These are phyloP conservation scores for Melanostigma gelatinosum DNA, from an alignment of 2,113 vertebrate species.

Conservation along the genomic window DNA sequence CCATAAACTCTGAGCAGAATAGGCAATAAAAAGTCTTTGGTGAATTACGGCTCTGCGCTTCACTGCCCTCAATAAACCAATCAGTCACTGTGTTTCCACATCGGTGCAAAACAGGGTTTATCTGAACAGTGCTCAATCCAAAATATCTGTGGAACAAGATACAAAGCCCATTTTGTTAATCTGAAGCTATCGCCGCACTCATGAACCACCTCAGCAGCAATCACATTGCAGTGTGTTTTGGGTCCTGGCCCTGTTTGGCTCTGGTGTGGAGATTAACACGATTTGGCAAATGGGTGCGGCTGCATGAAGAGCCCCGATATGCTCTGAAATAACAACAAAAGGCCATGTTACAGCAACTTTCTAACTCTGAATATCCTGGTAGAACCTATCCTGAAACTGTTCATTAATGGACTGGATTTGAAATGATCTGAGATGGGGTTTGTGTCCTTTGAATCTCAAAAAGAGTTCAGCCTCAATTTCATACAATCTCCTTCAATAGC, in stretches of 20 bases:
- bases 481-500: neutral
- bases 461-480: neutral
- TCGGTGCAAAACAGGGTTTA: neutral
- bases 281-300: conserved; percentile 2
- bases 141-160: conserved; percentile 30
- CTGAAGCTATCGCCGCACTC: neutral
- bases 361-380: neutral
- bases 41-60: conserved; percentile 43
- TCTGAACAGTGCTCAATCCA: conserved; percentile 17
- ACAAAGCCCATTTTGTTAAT: conserved; percentile 31
- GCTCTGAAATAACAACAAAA: neutral
- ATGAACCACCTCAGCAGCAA: conserved; percentile 12
- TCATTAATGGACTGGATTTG: neutral
- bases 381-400: neutral
- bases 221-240: neutral
- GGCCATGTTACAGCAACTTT: neutral
- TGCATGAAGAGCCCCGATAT: neutral
- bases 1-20: conserved; percentile 56
- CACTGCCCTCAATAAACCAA: conserved; percentile 51
- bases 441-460: neutral
- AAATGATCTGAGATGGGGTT: neutral
- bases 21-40: conserved; percentile 55
- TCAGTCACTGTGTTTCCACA: conserved; percentile 49
- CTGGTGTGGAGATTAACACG: conserved; percentile 1
- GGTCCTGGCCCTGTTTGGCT: neutral